A percentile compares a stretch with the other conserved stretches of the same genome.
These are phyloP conservation scores for Sebastes umbrosus DNA, from an alignment of 2,797 vertebrate species.

Conservation along the genomic window DNA sequence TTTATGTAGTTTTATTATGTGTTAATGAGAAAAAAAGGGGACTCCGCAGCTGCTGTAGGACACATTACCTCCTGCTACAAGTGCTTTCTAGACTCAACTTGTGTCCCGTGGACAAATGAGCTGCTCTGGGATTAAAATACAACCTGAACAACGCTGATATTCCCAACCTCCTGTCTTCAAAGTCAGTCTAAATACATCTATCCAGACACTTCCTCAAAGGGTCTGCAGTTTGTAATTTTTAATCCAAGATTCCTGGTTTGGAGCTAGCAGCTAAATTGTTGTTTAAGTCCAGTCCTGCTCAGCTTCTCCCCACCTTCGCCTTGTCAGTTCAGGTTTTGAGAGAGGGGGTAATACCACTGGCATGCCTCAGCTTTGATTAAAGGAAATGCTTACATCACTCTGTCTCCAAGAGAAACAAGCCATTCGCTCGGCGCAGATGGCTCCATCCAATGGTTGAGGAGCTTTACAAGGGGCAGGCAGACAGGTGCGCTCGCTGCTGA, in stretches of 20 bases:
- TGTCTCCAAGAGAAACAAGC: slow-evolving; percentile 63
- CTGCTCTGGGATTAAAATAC: slow-evolving; percentile 7
- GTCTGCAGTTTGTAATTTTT: slow-evolving; percentile 4
- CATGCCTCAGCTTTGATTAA: slow-evolving; percentile 69
- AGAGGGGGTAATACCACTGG: slow-evolving; percentile 36
- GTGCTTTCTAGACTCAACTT: slow-evolving; percentile 1
- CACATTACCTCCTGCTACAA: slow-evolving; percentile 1
- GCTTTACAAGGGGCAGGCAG: slow-evolving; percentile 29
- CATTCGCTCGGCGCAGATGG: slow-evolving; percentile 36
- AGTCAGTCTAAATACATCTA: neutral
- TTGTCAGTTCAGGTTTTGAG: slow-evolving; percentile 41
- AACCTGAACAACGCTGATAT: neutral
- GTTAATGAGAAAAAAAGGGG: neutral
- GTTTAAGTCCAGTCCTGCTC: slow-evolving; percentile 15
- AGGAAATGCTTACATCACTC: slow-evolving; percentile 72
- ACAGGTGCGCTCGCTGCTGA: slow-evolving; percentile 46
- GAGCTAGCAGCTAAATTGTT: neutral
- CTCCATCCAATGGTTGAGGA: slow-evolving; percentile 33
- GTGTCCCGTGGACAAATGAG: neutral
- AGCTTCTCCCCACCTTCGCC: slow-evolving; percentile 27
- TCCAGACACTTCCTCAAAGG: neutral
- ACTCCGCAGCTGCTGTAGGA: neutral
- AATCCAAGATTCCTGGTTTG: neutral
- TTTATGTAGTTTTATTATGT: neutral
- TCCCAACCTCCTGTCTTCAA: slow-evolving; percentile 7